Base-by-base conservation (phyloP, 2,888 invertebrate species). In the Tachina lurida region DNA sequence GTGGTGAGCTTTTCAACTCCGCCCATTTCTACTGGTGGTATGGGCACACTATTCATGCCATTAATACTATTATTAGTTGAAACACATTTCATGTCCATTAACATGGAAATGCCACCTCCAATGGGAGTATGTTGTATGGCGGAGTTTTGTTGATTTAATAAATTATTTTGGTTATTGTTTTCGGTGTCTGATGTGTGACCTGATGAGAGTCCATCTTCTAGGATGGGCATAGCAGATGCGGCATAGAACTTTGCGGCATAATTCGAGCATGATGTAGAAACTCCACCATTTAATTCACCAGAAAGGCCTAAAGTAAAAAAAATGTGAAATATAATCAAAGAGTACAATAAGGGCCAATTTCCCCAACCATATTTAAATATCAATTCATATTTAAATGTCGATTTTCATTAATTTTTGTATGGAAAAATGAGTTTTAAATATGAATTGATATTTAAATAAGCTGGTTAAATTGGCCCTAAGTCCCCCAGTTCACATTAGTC, bases 131-230 rank as follows among this genome's bases (percentile, higher is more conserved):
- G 88, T 75, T 86, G 76, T 83, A 89, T 89, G 65, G 87, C 84
- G 81, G 86, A 71, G 84, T 89, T 88, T 83, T 87, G 84, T 67
- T 87, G 86, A 71, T 90, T 88, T 39, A 87, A 80, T 60, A 84
- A 70, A 87, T 88, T 88, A 76, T 89, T 88, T 78, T 88, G 96
- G 92, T 97, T 97, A 90, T 97, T 97, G 91, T 97, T 97, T 93
- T 98, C 98, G 0, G 96, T 96, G 91, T 98, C 98, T 87, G 98
- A 98, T 1, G 96, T 97, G 91, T 98, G 98, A 3, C 98, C 98
- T 52, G 98, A 98, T 2, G 98, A 98, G 80, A 98, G 94, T 0
- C 98, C 98, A 92, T 98, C 98, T 91, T 98, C 98, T 62, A 98
- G 95, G 17, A 97, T 96, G 0, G 98, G 98, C 96, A 98, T 96